Percentiles rank a stretch among this genome's conserved stretches.
Evolutionary conservation across 2,113 vertebrate species (phyloP).

Genomic region (Rhineura floridana): DNA sequence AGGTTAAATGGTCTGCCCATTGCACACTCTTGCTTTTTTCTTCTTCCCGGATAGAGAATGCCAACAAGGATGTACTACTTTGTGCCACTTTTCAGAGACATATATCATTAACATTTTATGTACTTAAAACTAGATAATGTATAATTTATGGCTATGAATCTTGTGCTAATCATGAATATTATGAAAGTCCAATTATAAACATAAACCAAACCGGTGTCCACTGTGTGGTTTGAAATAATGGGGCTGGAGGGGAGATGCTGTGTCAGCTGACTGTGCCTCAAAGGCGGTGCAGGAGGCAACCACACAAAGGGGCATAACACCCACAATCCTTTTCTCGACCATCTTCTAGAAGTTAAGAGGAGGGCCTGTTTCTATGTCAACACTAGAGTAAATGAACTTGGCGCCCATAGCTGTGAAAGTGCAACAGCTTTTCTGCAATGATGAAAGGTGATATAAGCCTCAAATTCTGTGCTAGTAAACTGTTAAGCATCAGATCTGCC

Average conservation of each 20-base stretch:
- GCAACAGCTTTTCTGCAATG: not conserved
- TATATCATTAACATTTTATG: constrained; percentile 78
- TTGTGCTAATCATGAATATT: constrained; percentile 83
- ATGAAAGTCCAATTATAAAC: constrained; percentile 82
- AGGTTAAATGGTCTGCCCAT: constrained; percentile 18
- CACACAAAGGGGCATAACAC: not conserved
- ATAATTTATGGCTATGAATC: constrained; percentile 85
- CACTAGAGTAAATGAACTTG: not conserved
- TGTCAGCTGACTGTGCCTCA: not conserved
- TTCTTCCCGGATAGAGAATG: constrained; percentile 50
- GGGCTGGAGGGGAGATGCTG: not conserved
- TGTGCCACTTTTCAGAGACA: constrained; percentile 74
- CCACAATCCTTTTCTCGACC: not conserved
- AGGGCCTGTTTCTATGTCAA: too few species aligned
- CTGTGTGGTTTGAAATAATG: constrained; percentile 70
- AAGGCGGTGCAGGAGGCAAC: not conserved
- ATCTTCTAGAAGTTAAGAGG: not conserved
- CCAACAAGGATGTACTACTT: constrained; percentile 60
- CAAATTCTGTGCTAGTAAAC: not conserved
- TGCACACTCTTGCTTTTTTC: constrained; percentile 2
- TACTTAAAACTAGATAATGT: constrained; percentile 78
- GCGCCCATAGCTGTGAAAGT: not conserved
- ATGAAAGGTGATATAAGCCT: too few species aligned
- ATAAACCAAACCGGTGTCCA: constrained; percentile 79
- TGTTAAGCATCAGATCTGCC: not conserved